Evolutionary conservation across 1,140 invertebrate species (phyloP).

Genomic region (Cotesia chilonis): DNA sequence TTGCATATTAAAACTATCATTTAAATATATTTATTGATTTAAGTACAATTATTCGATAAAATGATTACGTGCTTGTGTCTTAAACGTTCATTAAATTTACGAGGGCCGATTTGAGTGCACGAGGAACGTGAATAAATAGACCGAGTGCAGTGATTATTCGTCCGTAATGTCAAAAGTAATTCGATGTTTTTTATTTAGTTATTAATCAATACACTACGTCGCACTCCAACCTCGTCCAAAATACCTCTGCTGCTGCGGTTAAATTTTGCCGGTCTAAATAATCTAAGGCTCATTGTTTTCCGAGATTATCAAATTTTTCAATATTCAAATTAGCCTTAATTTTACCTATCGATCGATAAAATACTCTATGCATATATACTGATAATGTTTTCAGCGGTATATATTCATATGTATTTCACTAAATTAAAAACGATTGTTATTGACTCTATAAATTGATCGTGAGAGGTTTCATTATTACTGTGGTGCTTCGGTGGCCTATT

Average conservation of each 20-base stretch:
- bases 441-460: conserved; percentile 49
- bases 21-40: background rate
- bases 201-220: conserved; percentile 34
- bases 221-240: conserved; percentile 61
- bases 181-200: conserved; percentile 16
- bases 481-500: conserved; percentile 57
- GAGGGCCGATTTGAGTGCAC: conserved; percentile 36
- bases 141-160: conserved; percentile 34
- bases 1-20: conserved; percentile 23
- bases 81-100: conserved; percentile 19
- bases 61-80: conserved; percentile 35
- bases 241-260: conserved; percentile 67
- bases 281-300: conserved; percentile 54
- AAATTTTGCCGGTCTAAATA: conserved; percentile 57
- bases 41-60: background rate
- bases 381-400: conserved; percentile 11
- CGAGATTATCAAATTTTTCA: conserved; percentile 47
- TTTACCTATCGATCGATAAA: conserved; percentile 48
- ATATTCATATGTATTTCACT: conserved; percentile 25
- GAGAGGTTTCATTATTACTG: conserved; percentile 56
- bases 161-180: conserved; percentile 30
- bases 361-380: conserved; percentile 27
- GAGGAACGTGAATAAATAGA: conserved; percentile 35
- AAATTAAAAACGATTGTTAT: conserved; percentile 5
- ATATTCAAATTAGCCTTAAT: conserved; percentile 37